These are phyloP conservation scores for Notothenia rossii DNA, from an alignment of 2,113 vertebrate species.

Conservation along the genomic window DNA sequence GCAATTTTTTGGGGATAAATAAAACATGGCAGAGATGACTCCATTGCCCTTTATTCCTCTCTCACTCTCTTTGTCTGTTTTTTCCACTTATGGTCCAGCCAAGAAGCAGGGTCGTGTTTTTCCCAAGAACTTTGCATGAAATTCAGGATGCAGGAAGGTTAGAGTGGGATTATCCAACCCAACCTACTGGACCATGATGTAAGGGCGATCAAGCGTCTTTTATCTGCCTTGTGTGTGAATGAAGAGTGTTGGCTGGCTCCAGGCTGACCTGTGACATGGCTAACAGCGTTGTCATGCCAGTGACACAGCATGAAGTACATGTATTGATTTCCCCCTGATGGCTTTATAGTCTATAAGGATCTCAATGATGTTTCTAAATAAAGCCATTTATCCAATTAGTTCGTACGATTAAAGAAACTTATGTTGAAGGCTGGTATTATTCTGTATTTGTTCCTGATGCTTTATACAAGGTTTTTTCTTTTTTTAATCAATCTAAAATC, in stretches of 20 bases:
- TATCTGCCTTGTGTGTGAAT: not conserved
- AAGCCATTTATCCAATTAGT: not conserved
- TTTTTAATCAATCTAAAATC: not conserved
- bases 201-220: slow-evolving; percentile 5
- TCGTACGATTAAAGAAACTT: not conserved
- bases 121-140: not conserved
- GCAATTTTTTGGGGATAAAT: slow-evolving; percentile 74
- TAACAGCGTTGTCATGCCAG: slow-evolving; percentile 10
- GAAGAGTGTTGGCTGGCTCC: not conserved
- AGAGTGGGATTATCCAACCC: not conserved
- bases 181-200: slow-evolving; percentile 10
- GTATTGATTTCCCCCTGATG: slow-evolving; percentile 26
- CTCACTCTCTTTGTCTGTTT: slow-evolving; percentile 26
- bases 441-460: not conserved
- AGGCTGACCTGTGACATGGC: not conserved
- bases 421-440: not conserved
- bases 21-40: slow-evolving; percentile 76
- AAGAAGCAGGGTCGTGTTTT: slow-evolving; percentile 8
- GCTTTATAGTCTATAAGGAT: slow-evolving; percentile 16
- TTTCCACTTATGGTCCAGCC: slow-evolving; percentile 19
- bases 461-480: not conserved
- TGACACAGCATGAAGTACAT: slow-evolving; percentile 4
- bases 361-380: slow-evolving; percentile 9
- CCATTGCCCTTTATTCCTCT: slow-evolving; percentile 67
- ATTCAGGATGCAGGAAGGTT: slow-evolving; percentile 11